These are phyloP conservation scores for Sylvia borin DNA, from an alignment of 2,797 vertebrate species.

Conservation along the genomic window DNA sequence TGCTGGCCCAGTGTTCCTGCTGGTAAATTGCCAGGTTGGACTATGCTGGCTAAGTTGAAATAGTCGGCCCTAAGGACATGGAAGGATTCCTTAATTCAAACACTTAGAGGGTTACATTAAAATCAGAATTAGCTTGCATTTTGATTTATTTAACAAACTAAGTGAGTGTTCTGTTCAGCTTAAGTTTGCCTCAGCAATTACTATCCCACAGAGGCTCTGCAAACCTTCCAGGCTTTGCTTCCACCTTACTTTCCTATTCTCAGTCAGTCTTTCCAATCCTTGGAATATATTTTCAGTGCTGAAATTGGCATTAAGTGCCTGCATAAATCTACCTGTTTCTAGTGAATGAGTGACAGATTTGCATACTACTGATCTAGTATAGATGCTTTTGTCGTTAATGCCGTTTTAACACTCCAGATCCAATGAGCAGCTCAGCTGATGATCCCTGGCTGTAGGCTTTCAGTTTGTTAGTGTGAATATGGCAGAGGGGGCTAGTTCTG, in stretches of 20 bases:
- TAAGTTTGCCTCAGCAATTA: conserved; percentile 49
- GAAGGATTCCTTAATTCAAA: background rate
- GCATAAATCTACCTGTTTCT: background rate
- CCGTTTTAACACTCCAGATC: background rate
- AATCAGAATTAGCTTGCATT: conserved; percentile 27
- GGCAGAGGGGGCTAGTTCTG: background rate
- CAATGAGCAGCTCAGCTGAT: background rate
- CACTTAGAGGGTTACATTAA: background rate
- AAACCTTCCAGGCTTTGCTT: conserved; percentile 22
- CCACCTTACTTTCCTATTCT: conserved; percentile 1
- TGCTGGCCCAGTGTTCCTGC: background rate
- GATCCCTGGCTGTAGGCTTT: background rate
- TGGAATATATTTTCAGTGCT: conserved; percentile 9
- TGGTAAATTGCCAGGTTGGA: background rate
- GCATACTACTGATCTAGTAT: background rate
- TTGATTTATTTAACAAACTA: conserved; percentile 58
- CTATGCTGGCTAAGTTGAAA: background rate
- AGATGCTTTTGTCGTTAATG: background rate
- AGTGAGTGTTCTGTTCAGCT: conserved; percentile 22
- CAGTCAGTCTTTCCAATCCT: background rate
- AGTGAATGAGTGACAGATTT: background rate
- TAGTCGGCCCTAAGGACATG: background rate
- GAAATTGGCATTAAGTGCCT: conserved; percentile 8
- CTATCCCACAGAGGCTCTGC: conserved; percentile 26
- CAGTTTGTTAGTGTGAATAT: background rate